Evolutionary conservation across 2,797 vertebrate species (phyloP), one percentile per base, ranked within the genome.

Genomic region (Lagorchestes hirsutus): DNA sequence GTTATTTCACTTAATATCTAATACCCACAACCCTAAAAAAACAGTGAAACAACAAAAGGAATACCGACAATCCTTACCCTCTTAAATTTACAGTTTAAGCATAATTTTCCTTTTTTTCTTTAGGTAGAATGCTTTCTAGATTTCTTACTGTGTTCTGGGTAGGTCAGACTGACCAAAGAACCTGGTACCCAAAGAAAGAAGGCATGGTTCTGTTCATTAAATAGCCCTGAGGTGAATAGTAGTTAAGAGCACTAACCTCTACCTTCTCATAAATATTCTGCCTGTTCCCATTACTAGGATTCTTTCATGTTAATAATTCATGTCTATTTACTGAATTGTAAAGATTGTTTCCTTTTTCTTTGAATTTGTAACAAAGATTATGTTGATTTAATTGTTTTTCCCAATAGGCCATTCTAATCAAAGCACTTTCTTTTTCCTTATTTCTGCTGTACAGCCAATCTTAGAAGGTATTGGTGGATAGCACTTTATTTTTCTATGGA

Each of bases 21-120:
- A 95, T 95, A 95, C 87, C 58, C 3, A 40, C 56, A 96, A 96
- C 55, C 67, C 87, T 0, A 22, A 97, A 92, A 98, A 95, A n/a
- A 18, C 12, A 94, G 24, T 59, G 90, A 90, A 56, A 91, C 9
- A 95, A 29, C 90, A 94, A 22, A 27, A 95, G 90, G 22, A 74
- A 28, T 58, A 97, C 92, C 4, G 27, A 94, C 3, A 58, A 57
- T 9, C 31, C 91, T 96, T 92, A 74, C 50, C 91, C 62, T 56
- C 58, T 94, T 74, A 95, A 94, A 54, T 54, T 67, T 95, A 90
- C 54, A 92, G 87, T 82, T 54, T 57, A 62, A 95, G 55, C 34
- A 59, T 57, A 57, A 22, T 90, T 59, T 93, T 27, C 90, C 18
- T 27, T 92, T 92, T 55, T 93, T 27, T 91, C 22, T 40, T 94